Evolutionary conservation across 2,113 vertebrate species (phyloP).

Genomic region (rabbit (Oryctolagus cuniculus)): DNA sequence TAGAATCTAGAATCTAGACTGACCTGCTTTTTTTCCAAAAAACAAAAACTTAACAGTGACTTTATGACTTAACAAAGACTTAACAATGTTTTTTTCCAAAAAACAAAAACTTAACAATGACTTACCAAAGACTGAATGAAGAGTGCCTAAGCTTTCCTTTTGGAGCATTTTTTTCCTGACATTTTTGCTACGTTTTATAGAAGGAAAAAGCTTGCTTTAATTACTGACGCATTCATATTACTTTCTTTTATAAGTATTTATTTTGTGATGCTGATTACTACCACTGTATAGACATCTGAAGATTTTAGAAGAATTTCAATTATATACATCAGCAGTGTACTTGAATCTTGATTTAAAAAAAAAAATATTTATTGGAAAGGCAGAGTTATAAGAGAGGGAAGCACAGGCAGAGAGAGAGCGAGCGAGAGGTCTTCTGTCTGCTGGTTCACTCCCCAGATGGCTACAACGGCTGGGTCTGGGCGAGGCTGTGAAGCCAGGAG

Average conservation of each 20-base stretch:
- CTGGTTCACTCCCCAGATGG: too few relatives aligned
- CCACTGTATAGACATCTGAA: conserved; percentile 10
- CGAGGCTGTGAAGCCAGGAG: too few relatives aligned
- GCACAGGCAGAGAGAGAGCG: too few relatives aligned
- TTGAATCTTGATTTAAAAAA: conserved; percentile 4
- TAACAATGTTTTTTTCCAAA: not conserved
- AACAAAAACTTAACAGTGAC: too few relatives aligned
- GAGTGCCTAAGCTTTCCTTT: conserved; percentile 27
- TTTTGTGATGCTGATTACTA: conserved; percentile 19
- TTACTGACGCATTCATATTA: not conserved
- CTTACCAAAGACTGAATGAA: not conserved
- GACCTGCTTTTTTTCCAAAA: not conserved
- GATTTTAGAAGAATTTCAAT: conserved; percentile 55
- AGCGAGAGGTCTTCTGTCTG: too few relatives aligned
- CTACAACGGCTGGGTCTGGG: too few relatives aligned
- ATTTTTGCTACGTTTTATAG: conserved; percentile 29
- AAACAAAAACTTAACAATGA: too few relatives aligned
- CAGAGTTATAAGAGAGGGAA: too few relatives aligned
- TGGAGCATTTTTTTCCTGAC: conserved; percentile 39
- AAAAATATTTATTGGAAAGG: too few relatives aligned
- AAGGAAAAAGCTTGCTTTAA: not conserved
- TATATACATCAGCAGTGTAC: conserved; percentile 25
- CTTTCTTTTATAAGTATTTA: conserved; percentile 47
- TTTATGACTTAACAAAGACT: not conserved
- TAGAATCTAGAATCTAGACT: not conserved